Base-by-base conservation (phyloP, 2,797 vertebrate species). In the Erpetoichthys calabaricus region DNA sequence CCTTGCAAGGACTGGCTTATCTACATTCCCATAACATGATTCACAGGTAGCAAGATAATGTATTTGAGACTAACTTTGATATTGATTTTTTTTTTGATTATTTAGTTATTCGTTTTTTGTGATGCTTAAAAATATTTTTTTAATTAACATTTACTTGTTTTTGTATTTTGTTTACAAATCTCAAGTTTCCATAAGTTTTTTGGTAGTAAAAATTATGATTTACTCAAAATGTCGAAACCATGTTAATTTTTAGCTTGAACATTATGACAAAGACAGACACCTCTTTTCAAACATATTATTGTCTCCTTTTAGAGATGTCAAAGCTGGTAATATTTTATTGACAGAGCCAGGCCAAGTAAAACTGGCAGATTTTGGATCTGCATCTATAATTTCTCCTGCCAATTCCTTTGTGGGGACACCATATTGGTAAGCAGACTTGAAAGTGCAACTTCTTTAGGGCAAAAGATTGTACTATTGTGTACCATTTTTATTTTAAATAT, bases 401-500 rank as follows among this genome's bases (percentile, higher is more conserved):
- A 99, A 98, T 73, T 98, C 94, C 67, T 98, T 98, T 51, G 95
- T 99, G 70, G 95, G 95, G 75, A 99, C 95, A 45, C 95, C 95
- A 72, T 98, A 98, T 77, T 98, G 95, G 95, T 98, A 73, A 78
- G 89, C 83, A 60, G 51, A 69, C 57, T 42, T 60, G 56, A 44
- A 55, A 42, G 25, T 25, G 25, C 25, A 25, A 25, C 25, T 25
- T 25, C 25, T 25, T 25, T 25, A 25, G 25, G 25, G 25, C 25
- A 25, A 25, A 25, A 25, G 25, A 25, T 25, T 25, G 25, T 25
- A 25, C 25, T 25, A 2, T 25, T 25, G 25, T 25, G 25, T 25
- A 25, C 25, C 25, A 25, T 25, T 25, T 25, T 25, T 25, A 25
- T 25, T 25, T 25, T 25, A 25, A 25, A 25, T 25, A 25, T 25